Evolutionary conservation across 1,140 invertebrate species (phyloP), one percentile per base, ranked within the genome.

Genomic region (Mactra quadrangularis): DNA sequence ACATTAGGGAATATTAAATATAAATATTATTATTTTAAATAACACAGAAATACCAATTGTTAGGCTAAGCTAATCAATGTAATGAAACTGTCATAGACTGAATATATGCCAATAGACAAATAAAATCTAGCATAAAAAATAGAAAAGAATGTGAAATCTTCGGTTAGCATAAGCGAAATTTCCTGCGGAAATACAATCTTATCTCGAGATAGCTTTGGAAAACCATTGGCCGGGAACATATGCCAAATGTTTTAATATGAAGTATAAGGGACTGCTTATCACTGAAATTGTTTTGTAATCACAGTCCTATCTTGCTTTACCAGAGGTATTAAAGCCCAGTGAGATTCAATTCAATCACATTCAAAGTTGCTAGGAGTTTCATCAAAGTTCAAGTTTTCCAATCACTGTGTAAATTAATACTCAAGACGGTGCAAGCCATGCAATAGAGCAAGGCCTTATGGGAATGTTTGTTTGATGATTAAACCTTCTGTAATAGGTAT

Each of bases 281-380:
- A 33, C 35, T 33, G 64, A 81, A 81, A 81, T 81, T 81, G 77
- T 81, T 81, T 81, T 45, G 70, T 82, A 75, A 82, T 82, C 79
- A 74, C 27, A 45, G 41, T 72, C 68, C n/a, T 82, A 82, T 75
- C 79, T 74, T 64, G 29, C 66, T 52, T 66, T 74, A 62, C 68
- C 59, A 38, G 47, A 66, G 70, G 71, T 66, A 82, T 82, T 82
- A 75, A 71, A 64, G 47, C 64, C 79, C 68, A 64, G 35, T 38
- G 79, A 82, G 79, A 74, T 82, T 62, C 66, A 64, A 71, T 81
- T 71, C 66, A 66, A 59, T 70, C 77, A 31, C 53, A 71, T 81
- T 81, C 45, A 70, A 60, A 60, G 77, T 82, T 82, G 79, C 79
- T 82, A 82, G 79, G 77, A 81, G 77, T 57, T 71, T 53, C 47